Base-by-base conservation (phyloP, 1,140 invertebrate species). In the Bombus pyrosoma region DNA sequence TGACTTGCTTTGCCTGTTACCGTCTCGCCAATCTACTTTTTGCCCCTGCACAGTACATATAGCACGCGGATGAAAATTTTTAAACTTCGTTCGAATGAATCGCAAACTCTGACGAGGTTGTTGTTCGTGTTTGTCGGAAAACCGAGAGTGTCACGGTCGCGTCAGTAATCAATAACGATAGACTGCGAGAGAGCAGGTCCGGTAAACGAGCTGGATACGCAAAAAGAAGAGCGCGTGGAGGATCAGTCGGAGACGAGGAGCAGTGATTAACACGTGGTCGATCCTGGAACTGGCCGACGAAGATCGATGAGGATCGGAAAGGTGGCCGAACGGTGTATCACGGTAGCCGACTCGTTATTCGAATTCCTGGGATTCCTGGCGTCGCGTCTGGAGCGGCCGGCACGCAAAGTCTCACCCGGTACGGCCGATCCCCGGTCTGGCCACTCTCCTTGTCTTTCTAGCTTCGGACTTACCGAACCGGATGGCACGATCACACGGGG, bases 401-500 rank as follows among this genome's bases (percentile, higher is more conserved):
- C 79, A 85, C 79, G 84, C 84, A 83, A 86, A 86, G 59, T 78
- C 76, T 43, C 76, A 69, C 69, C 75, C 39, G 39, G 72, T 68
- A 68, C 34, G 22, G 15, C 39, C 53, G 74, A 81, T 72, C 64
- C 37, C 37, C 64, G 39, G 39, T 53, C 32, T n/a, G 32, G 47
- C 41, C 43, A 28, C 57, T 41, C 43, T 73, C 41, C 57, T 62
- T 62, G 32, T 32, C 75, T 57, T 39, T 90, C 85, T 81, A 88
- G 81, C 84, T 62, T n/a, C 81, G 89, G 87, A 89, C 87, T 89
- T 86, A 77, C 88, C 90, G 89, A 91, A 93, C 92, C 92, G 93
- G 93, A 93, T 93, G 92, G 89, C 89, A 81, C 89, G 92, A 91
- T 88, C 88, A 77, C 88, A 77, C 80, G 86, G 75, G 86, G 83